Base-by-base conservation (phyloP, 2,113 vertebrate species). In the Odontophorus gujanensis region DNA sequence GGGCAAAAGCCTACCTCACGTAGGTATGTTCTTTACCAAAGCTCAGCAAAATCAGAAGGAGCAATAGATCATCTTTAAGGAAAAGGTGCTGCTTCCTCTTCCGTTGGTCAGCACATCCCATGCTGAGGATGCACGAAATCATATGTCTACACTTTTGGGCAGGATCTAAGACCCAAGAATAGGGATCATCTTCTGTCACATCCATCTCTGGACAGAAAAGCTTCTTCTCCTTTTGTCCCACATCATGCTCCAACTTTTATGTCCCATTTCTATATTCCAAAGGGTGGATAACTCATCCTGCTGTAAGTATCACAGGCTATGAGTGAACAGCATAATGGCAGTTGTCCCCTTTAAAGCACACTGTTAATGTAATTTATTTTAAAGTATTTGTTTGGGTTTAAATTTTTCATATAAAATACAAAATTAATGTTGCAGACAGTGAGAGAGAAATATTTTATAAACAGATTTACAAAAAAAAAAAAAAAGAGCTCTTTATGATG, bases 321-420 rank as follows among this genome's bases (percentile, higher is more conserved):
- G 4, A 74, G 12, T 50, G 30, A 92, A 62, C 42, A 80, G 6
- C 4, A 57, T 71, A 61, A 38, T 85, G 48, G 45, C 36, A 87
- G 58, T 10, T 36, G 50, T 5, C 71, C 85, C 18, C 42, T 94
- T 89, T 93, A 84, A 91, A 91, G 28, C 59, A 75, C 36, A 75
- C 40, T 14, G 26, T 14, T 80, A 72, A 69, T 58, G 55, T 53
- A 7, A 80, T 90, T 87, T 95, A 78, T 80, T 87, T 96, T 85
- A 84, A 93, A 93, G 85, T 89, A 79, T 71, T 86, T 86, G 88
- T 80, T 87, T 62, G 25, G 1, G 4, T 66, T 82, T 93, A 69
- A 87, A 79, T 66, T 82, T 93, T 96, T 94, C 25, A 92, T 94
- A 34, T 82, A 93, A 85, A 92, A 82, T 93, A 63, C 53, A 91